A percentile compares a stretch with the other conserved stretches of the same genome.
Conservation (phyloP, 1,140 invertebrate species). For the Diuraphis noxia region DNA sequence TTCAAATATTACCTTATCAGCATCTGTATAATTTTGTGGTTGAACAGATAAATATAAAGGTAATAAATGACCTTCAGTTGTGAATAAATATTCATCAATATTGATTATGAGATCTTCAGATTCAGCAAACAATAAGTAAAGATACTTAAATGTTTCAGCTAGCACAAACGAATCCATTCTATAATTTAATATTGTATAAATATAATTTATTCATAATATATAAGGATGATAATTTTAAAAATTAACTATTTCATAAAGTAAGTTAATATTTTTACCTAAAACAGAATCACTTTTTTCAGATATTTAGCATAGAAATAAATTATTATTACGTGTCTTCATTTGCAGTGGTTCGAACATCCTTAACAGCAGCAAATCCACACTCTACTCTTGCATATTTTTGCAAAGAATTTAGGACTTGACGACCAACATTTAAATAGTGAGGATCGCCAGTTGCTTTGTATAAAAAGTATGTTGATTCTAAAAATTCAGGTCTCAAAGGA, state of each 20-base stretch:
- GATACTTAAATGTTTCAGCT: conserved; percentile 97
- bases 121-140: conserved; percentile 92
- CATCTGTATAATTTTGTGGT: conserved; percentile 52
- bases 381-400: conserved; percentile 89
- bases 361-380: conserved; percentile 96
- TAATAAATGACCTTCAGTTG: conserved; percentile 94
- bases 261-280: conserved; percentile 2
- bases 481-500: conserved; percentile 93
- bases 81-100: conserved; percentile 95
- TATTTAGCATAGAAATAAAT: conserved; percentile 42
- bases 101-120: conserved; percentile 84
- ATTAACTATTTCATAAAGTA: not conserved
- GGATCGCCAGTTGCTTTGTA: conserved; percentile 93
- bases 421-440: conserved; percentile 93
- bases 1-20: conserved; percentile 14
- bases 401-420: conserved; percentile 85
- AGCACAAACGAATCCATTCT: conserved; percentile 98
- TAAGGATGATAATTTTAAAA: not conserved
- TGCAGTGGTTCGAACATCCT: conserved; percentile 87
- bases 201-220: not conserved
- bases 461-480: conserved; percentile 97
- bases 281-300: not conserved
- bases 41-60: conserved; percentile 72
- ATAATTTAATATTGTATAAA: conserved; percentile 50
- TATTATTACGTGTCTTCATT: conserved; percentile 74